These are phyloP conservation scores for Cerastis rubricosa DNA, from an alignment of 2,888 invertebrate species.

Conservation along the genomic window DNA sequence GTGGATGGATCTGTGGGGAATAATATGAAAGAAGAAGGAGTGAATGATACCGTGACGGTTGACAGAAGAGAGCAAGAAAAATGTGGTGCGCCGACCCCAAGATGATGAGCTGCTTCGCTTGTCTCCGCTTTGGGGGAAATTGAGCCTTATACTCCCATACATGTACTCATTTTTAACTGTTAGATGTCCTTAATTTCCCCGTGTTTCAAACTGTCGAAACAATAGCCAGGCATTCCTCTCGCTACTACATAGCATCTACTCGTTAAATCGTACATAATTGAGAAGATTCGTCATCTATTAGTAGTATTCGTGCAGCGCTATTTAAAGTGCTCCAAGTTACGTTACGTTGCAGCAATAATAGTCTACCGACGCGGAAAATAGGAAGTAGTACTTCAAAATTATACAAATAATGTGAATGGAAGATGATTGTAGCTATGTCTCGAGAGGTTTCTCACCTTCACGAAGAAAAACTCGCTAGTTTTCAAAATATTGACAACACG, in stretches of 20 bases:
- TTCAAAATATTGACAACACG: background rate
- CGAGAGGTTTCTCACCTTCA: background rate
- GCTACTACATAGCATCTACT: constrained; percentile 42
- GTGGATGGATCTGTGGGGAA: too few relatives aligned
- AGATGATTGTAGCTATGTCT: background rate
- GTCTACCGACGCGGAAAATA: constrained; percentile 5
- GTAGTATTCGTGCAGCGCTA: constrained; percentile 49
- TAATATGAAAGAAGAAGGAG: too few relatives aligned
- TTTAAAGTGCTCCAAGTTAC: constrained; percentile 46
- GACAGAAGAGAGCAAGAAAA: too few relatives aligned
- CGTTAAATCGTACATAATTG: constrained; percentile 59
- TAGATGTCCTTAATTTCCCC: background rate
- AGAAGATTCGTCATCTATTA: constrained; percentile 61
- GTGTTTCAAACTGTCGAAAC: constrained; percentile 20
- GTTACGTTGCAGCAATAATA: constrained; percentile 33
- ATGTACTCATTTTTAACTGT: background rate
- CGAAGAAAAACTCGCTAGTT: background rate
- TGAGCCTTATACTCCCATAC: background rate
- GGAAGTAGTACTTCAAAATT: background rate
- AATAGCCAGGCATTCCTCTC: constrained; percentile 6
- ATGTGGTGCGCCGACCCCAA: too few relatives aligned
- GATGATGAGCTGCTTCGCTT: too few relatives aligned
- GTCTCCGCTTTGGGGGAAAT: background rate
- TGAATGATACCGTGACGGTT: too few relatives aligned
- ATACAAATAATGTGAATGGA: background rate